Conservation (phyloP, 2,797 vertebrate species). For the Eremophila alpestris region DNA sequence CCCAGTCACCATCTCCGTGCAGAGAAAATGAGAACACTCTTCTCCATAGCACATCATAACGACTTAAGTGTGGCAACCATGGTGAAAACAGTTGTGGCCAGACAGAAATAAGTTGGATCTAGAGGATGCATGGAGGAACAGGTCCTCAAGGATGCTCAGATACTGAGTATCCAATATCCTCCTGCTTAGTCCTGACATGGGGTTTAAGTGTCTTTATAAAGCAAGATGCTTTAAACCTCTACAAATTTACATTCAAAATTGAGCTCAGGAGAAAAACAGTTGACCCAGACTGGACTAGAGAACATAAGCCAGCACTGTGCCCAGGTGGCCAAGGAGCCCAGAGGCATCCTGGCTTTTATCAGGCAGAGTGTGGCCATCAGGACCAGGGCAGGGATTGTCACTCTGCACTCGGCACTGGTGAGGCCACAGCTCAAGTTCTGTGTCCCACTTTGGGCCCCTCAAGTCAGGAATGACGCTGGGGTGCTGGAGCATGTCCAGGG, state of each 20-base stretch:
- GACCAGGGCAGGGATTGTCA: background rate
- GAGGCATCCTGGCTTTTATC: background rate
- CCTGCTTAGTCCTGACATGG: background rate
- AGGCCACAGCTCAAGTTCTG: background rate
- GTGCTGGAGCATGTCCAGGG: background rate
- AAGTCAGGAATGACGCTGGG: background rate
- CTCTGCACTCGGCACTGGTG: background rate
- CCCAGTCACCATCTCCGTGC: background rate
- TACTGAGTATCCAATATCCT: background rate
- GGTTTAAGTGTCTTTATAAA: background rate
- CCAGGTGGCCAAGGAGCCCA: background rate
- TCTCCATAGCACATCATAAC: background rate
- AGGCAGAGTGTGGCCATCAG: fast-evolving
- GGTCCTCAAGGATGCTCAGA: background rate
- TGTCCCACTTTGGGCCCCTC: background rate
- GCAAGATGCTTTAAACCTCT: background rate
- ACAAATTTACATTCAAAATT: background rate
- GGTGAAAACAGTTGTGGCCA: background rate
- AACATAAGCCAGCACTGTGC: background rate
- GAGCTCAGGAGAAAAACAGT: background rate
- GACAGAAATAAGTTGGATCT: background rate
- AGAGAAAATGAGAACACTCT: background rate
- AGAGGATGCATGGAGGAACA: background rate
- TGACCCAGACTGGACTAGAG: background rate
- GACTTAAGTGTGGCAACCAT: background rate